Evolutionary conservation across 2,797 vertebrate genomes (phyloP), one percentile per base, ranked within the genome.

Genomic region (Gymnothorax javanicus): DNA sequence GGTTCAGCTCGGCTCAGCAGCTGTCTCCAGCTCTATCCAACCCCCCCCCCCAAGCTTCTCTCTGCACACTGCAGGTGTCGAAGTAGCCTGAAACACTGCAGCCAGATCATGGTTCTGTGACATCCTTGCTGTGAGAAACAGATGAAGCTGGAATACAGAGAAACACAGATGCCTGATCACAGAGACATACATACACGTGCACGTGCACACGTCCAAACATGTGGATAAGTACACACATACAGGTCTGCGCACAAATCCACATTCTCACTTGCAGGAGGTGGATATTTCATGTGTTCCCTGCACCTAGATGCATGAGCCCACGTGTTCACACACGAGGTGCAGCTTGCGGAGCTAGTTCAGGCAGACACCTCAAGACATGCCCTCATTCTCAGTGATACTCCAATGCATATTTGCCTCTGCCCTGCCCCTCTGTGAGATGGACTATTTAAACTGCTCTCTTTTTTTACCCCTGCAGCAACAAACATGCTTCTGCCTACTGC

Each of bases 101-200:
- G 71, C 71, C 71, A 12, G 71, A 43, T 43, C 25, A 54, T 57
- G 79, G 20, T 54, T 54, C 56, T 25, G 79, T 11, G 5, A 15
- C 50, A 52, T 15, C 50, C 20, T n/a, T 52, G n/a, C 75, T 81
- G 33, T 85, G 20, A 75, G 71, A 75, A 13, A n/a, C 27, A 75
- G 71, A 43, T 75, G 13, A 77, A 17, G 12, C 71, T 33, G 71
- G 27, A 75, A 43, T 33, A 13, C 71, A 43, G 27, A 75, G 25
- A 33, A 33, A 33, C 27, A 75, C 71, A 75, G 11, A 3, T 25
- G 11, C 67, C 9, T 27, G 25, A 3, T 8, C n/a, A 7, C 25
- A 27, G 9, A 59, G 67, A 90, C 82, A 73, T 33, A n/a, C 85
- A 86, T 73, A 59, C 11, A 50, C 20, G 23, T 2, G 59, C 79